Evolutionary conservation across 2,888 invertebrate species (phyloP), one percentile per base, ranked within the genome.

Genomic region (Polymixis flavicincta): DNA sequence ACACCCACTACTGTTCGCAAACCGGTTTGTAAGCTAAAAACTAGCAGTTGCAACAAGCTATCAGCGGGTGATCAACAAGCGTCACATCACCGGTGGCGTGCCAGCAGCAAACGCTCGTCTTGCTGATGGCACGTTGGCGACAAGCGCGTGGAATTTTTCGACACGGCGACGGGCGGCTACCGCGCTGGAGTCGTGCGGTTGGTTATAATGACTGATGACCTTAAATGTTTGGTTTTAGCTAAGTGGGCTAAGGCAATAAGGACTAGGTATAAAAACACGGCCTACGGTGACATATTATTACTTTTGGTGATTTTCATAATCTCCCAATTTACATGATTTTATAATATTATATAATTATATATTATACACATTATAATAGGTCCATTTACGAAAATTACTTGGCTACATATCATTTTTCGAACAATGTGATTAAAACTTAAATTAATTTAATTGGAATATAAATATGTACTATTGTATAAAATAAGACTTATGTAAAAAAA

Each of bases 341-440:
- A 85, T 89, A 86, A 88, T 84, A 86, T 85, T 85, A 85, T 82
- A 82, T 85, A 81, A 85, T 81, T 87, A 87, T 89, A 87, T 84
- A 86, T 88, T 84, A 79, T 79, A 79, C 72, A 77, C 75, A 74
- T 85, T 80, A 76, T 79, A 81, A 79, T 86, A 85, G 71, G 87
- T 87, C 88, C 87, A 87, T 87, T 87, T 86, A 88, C 74, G 78
- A 85, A 83, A 78, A 89, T 89, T 89, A 90, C 88, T 91, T 92
- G 89, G 91, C 91, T 82, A 95, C 94, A 95, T 95, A 95, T 95
- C 95, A 95, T 94, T 94, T 83, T 94, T 92, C 88, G 85, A 90
- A 90, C 89, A 90, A 87, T 90, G 92, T 92, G 87, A 89, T 88
- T 86, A 50, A 65, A 82, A 85, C 78, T 85, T 90, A 84, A 87